Evolutionary conservation across 2,113 vertebrate genomes (phyloP).

Genomic region (Eidolon helvum): DNA sequence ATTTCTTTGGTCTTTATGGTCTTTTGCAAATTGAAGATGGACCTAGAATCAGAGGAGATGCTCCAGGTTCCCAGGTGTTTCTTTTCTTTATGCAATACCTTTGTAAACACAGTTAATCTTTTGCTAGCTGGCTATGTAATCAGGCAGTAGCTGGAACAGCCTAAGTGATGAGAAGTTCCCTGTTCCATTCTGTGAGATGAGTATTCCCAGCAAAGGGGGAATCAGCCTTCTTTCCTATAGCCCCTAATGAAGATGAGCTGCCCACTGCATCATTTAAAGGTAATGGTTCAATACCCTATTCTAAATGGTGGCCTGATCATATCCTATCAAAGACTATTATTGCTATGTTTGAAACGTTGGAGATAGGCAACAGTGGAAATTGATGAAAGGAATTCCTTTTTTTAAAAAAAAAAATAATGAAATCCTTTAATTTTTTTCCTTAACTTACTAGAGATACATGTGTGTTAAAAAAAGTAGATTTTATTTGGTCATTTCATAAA

Average conservation of each 20-base stretch:
- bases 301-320: not conserved
- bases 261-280: not conserved
- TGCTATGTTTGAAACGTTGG: not conserved
- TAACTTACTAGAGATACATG: not conserved
- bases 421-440: not conserved
- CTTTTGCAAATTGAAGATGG: not conserved
- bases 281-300: not conserved
- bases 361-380: not conserved
- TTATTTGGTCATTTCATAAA: slow-evolving; percentile 1
- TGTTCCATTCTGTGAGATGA: not conserved
- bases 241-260: not conserved
- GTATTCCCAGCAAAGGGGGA: not conserved
- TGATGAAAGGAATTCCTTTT: not conserved
- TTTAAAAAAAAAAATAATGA: not conserved
- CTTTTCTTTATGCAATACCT: not conserved
- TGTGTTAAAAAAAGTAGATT: not conserved
- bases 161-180: not conserved
- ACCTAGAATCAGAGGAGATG: not conserved
- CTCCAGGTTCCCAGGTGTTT: not conserved
- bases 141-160: not conserved
- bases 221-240: not conserved
- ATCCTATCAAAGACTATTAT: not conserved
- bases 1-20: not conserved
- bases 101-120: not conserved
- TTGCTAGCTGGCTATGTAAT: not conserved